These are phyloP conservation scores for Macrochelys suwanniensis DNA, from an alignment of 2,797 vertebrate species.

Conservation along the genomic window DNA sequence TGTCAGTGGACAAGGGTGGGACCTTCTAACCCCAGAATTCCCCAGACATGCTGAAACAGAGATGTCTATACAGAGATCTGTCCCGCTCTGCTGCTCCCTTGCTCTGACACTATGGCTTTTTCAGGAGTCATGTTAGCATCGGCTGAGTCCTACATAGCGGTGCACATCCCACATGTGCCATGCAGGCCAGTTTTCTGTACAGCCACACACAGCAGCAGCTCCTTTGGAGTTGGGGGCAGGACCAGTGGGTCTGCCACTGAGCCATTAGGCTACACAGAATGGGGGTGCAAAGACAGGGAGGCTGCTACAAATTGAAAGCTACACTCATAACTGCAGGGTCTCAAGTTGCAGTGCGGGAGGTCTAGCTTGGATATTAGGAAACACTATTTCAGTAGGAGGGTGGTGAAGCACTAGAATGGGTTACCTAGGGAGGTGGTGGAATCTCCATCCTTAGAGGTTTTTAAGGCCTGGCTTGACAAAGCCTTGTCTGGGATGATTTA, in stretches of 20 bases:
- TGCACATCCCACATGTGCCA: background rate
- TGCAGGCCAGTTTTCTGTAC: rapidly evolving
- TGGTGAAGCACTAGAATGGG: too few species aligned
- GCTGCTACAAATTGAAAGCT: conserved; percentile 20
- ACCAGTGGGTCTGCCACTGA: rapidly evolving
- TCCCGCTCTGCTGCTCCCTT: background rate
- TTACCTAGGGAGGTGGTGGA: too few species aligned
- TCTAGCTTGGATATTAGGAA: too few species aligned
- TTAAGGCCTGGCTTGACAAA: too few species aligned
- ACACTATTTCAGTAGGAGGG: too few species aligned
- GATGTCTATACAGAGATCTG: background rate
- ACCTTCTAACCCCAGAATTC: background rate
- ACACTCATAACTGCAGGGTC: background rate
- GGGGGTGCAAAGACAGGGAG: background rate
- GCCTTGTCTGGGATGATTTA: too few species aligned
- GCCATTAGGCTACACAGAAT: background rate
- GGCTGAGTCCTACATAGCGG: background rate
- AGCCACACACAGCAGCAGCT: background rate
- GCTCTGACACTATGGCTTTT: background rate
- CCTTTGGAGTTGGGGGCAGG: background rate
- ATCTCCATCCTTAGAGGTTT: too few species aligned
- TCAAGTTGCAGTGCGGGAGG: too few species aligned
- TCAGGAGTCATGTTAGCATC: rapidly evolving
- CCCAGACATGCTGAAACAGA: background rate
- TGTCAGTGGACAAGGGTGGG: background rate